Evolutionary conservation across 2,797 vertebrate genomes (phyloP).

Genomic region (Aldrovandia affinis): DNA sequence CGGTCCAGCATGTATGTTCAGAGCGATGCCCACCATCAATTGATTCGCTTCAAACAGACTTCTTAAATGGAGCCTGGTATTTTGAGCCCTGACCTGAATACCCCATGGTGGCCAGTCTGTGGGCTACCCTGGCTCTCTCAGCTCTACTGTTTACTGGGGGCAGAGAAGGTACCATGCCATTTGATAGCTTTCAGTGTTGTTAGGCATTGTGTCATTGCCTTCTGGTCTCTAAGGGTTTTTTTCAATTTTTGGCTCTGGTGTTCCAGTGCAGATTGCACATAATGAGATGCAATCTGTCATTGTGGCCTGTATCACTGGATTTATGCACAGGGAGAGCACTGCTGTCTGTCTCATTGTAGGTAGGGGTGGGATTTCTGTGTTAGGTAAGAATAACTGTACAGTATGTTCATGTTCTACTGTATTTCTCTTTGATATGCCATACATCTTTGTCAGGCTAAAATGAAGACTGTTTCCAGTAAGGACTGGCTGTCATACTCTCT

Average conservation of each 20-base stretch:
- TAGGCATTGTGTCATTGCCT: conserved; percentile 32
- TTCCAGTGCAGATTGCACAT: conserved; percentile 20
- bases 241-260: conserved; percentile 1
- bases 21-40: conserved; percentile 9
- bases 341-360: neutral
- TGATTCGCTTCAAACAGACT: conserved; percentile 43
- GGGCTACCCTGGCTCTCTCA: neutral
- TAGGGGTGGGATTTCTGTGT: neutral
- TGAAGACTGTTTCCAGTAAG: no score
- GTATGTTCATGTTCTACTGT: neutral
- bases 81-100: conserved; percentile 39
- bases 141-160: no score
- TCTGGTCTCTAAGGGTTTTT: conserved; percentile 18
- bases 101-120: conserved; percentile 25
- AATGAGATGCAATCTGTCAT: conserved; percentile 45
- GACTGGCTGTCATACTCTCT: no score
- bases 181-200: neutral
- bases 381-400: neutral
- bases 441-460: neutral
- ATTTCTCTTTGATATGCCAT: neutral
- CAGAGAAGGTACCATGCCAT: no score
- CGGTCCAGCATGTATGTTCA: neutral
- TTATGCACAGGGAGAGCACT: conserved; percentile 40
- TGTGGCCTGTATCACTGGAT: conserved; percentile 51
- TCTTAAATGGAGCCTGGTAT: conserved; percentile 53